Evolutionary conservation across 1,140 invertebrate genomes (phyloP).

Genomic region (Procambarus virginalis): DNA sequence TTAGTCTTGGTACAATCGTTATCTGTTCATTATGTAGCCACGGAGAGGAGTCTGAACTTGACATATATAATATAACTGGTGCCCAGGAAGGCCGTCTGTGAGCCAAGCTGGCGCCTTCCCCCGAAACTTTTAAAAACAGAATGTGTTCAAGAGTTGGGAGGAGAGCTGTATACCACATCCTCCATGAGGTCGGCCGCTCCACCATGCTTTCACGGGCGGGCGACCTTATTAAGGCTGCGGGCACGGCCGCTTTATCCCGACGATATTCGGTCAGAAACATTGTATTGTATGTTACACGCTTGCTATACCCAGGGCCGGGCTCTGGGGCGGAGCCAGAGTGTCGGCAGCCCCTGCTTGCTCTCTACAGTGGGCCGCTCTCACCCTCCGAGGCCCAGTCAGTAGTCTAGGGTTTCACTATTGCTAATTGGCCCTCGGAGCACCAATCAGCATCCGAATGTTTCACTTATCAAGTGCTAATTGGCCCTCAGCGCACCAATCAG

Average conservation of each 20-base stretch:
- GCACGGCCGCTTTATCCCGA: constrained; percentile 33
- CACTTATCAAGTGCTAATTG: neutral
- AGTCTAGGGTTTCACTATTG: neutral
- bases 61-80: neutral
- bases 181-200: neutral
- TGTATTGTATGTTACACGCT: constrained; percentile 54
- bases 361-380: neutral
- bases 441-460: neutral
- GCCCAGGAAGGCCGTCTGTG: neutral
- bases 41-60: neutral
- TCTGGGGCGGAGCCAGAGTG: neutral
- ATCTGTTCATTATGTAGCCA: too few relatives aligned
- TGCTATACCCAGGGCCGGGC: neutral
- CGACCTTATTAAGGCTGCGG: constrained; percentile 24
- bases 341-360: neutral
- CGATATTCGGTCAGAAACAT: constrained; percentile 36
- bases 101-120: neutral
- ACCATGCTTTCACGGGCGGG: neutral
- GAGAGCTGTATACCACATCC: neutral
- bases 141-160: neutral
- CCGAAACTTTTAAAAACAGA: too few relatives aligned
- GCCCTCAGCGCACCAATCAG: too few relatives aligned
- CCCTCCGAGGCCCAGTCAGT: neutral
- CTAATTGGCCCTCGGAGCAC: neutral
- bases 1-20: too few relatives aligned